phyloP scores from a whole-genome alignment of 2,113 vertebrate genomes.

The Grus americana region DNA sequence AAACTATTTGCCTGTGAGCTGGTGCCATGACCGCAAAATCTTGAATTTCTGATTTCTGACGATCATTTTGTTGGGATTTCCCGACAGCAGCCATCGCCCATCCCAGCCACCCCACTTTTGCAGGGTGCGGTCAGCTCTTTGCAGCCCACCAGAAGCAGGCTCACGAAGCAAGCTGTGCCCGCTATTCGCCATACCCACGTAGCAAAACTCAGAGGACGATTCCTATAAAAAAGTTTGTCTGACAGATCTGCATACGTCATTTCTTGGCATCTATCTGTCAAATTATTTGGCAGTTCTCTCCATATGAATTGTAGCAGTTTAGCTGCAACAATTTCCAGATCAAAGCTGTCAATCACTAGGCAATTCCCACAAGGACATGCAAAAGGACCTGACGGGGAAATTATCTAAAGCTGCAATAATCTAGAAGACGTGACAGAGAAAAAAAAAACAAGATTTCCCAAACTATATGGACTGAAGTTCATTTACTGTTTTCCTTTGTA shows the following conservation, averaged over 20 bases:
- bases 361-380: conserved; percentile 55
- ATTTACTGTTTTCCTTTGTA: neutral
- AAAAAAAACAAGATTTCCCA: neutral
- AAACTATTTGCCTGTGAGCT: neutral
- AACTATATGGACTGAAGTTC: neutral
- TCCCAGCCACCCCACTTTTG: neutral
- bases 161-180: neutral
- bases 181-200: neutral
- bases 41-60: neutral
- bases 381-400: conserved; percentile 46
- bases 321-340: conserved; percentile 62
- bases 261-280: conserved; percentile 57
- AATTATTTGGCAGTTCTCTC: conserved; percentile 57
- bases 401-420: conserved; percentile 35
- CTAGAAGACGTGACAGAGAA: neutral
- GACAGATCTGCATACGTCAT: conserved; percentile 1
- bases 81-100: neutral
- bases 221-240: conserved; percentile 18
- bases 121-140: neutral
- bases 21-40: neutral
- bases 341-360: conserved; percentile 60
- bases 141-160: neutral
- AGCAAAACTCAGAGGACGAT: neutral
- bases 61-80: neutral
- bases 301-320: conserved; percentile 39